These are phyloP conservation scores for Arizona elegans DNA, from an alignment of 2,113 vertebrate genomes.

Conservation along the genomic window DNA sequence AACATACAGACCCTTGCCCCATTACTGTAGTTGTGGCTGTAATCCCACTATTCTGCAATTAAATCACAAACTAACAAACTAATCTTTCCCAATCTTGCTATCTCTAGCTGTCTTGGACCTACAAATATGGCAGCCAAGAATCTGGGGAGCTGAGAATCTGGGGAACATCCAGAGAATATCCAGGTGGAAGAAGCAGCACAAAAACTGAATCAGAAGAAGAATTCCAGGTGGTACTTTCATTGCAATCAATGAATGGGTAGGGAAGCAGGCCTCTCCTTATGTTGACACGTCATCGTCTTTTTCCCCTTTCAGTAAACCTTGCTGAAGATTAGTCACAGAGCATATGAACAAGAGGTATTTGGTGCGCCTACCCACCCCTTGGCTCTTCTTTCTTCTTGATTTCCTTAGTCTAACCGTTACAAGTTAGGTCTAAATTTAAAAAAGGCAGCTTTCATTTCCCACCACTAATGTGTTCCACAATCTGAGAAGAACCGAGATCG, in stretches of 20 bases:
- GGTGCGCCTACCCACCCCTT: background rate
- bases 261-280: background rate
- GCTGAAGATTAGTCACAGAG: background rate
- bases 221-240: background rate
- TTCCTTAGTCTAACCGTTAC: background rate
- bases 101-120: background rate
- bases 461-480: background rate
- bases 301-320: background rate
- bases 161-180: background rate
- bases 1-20: background rate
- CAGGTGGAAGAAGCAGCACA: background rate
- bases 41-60: background rate
- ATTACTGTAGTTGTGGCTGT: background rate
- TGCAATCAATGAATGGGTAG: background rate
- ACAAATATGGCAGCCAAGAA: background rate
- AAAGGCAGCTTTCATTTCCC: background rate
- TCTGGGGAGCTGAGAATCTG: background rate
- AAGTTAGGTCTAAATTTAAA: background rate
- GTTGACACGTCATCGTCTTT: background rate
- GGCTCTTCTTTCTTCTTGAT: background rate
- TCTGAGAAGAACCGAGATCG: background rate
- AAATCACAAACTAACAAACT: background rate
- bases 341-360: background rate
- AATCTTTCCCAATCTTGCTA: background rate
- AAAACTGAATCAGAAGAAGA: background rate